Base-by-base conservation (phyloP, 1,140 invertebrate species). In the Gryon sp. region DNA sequence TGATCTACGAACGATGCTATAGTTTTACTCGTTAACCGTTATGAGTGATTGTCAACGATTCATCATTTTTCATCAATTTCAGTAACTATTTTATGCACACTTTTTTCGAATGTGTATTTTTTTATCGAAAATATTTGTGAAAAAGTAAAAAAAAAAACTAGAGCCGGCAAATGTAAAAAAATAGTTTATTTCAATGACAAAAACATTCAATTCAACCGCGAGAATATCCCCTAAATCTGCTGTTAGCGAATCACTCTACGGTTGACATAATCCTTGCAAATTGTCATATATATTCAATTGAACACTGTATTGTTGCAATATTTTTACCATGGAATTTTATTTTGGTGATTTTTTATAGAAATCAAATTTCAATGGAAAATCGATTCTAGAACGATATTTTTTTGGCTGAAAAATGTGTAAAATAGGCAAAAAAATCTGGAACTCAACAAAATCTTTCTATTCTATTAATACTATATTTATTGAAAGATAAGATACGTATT, bases 201-300 rank as follows among this genome's bases (percentile, higher is more conserved):
- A 45, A 52, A 73, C 45, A 52, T 73, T 73, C 57, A 63, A 62
- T 65, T 73, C 12, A 28, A 45, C 34, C 19, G 30, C 22, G n/a
- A 26, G 24, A 6, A 52, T 52, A 66, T 59, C 53, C 15, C 18
- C 45, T 36, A 57, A 74, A 65, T 57, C 45, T 28, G 36, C 55
- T 30, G 32, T 22, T 38, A 11, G 1, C 38, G 57, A 46, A 62
- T 72, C 68, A 48, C 19, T 55, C 38, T 32, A 63, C 70, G 46
- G 38, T 11, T 60, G 72, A 62, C 72, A 32, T 63, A 40, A 40
- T 46, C 46, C 55, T 22, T 55, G 24, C 36, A 60, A 75, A 60
- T 62, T 62, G 55, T 66, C 55, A 19, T 26, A 62, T 66, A 76
- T 62, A 48, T 68, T 63, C 53, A 34, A 66, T 57, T 40, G 14